A percentile compares a stretch with the other conserved stretches of the same genome.
Evolutionary conservation across 2,797 vertebrate species (phyloP).

Genomic region (Sebastes oblongus): DNA sequence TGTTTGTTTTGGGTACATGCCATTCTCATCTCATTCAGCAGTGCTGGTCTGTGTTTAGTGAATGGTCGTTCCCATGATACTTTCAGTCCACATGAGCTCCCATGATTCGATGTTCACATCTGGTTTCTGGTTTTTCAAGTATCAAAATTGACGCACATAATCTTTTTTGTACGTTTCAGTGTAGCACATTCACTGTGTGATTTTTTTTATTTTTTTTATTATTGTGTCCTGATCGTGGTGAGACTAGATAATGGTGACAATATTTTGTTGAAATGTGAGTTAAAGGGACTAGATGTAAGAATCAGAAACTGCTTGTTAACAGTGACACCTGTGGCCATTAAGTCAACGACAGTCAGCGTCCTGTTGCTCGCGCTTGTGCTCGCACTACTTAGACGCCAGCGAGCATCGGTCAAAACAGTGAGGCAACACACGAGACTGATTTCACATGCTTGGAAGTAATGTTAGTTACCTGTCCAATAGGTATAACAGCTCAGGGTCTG

Average conservation of each 20-base stretch:
- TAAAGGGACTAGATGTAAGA: not conserved
- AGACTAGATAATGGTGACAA: not conserved
- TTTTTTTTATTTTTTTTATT: not conserved
- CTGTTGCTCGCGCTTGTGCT: too few relatives aligned
- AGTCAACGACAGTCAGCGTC: too few relatives aligned
- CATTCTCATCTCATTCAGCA: constrained; percentile 35
- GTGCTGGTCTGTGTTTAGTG: constrained; percentile 21
- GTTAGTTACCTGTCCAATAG: too few relatives aligned
- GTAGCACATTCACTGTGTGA: not conserved
- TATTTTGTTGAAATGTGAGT: not conserved
- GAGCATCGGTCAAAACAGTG: too few relatives aligned
- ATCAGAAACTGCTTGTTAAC: too few relatives aligned
- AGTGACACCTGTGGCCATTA: too few relatives aligned
- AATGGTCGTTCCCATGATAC: constrained; percentile 21
- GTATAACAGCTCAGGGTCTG: too few relatives aligned
- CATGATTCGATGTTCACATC: constrained; percentile 4
- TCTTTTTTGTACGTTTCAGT: not conserved
- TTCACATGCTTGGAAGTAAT: too few relatives aligned
- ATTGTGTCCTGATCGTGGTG: not conserved
- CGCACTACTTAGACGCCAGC: too few relatives aligned
- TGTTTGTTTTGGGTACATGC: constrained; percentile 38
- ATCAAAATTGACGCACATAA: not conserved
- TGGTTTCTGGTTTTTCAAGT: not conserved
- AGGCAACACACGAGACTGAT: too few relatives aligned
- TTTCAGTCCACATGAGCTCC: constrained; percentile 8